phyloP scores from a whole-genome alignment of 2,888 invertebrate species.

The Metallyticus violacea region DNA sequence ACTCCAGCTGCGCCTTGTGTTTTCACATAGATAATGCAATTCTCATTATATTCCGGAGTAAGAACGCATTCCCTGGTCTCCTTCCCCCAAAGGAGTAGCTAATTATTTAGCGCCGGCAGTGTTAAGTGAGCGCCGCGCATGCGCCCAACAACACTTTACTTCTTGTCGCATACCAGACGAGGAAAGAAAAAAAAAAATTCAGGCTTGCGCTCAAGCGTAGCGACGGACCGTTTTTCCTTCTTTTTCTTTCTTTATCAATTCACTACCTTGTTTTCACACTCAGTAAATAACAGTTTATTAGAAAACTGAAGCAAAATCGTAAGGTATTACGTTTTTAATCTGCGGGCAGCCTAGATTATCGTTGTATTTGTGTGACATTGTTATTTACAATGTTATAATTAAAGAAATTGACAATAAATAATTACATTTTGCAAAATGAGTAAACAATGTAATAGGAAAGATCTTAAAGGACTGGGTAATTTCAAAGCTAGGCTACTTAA shows the following conservation, averaged over 20 bases:
- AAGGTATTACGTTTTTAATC: too few relatives aligned
- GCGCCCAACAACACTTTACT: background rate
- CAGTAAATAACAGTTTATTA: background rate
- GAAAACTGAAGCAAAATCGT: background rate
- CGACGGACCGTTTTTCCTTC: background rate
- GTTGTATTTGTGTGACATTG: too few relatives aligned
- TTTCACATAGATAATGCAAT: constrained; percentile 26
- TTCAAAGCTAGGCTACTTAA: too few relatives aligned
- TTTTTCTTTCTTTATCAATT: background rate
- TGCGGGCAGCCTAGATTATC: too few relatives aligned
- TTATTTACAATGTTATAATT: too few relatives aligned
- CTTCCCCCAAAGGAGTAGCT: constrained; percentile 8
- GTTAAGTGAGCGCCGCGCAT: background rate
- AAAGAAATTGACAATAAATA: too few relatives aligned
- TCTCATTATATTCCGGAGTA: constrained; percentile 19
- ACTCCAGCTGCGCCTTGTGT: background rate
- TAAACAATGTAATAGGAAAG: too few relatives aligned
- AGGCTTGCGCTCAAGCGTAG: too few relatives aligned
- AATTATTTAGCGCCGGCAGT: constrained; percentile 12
- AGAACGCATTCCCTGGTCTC: constrained; percentile 7
- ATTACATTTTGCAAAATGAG: too few relatives aligned
- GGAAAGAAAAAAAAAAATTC: too few relatives aligned
- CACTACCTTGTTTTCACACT: background rate
- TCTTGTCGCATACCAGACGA: too few relatives aligned
- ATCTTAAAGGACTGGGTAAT: too few relatives aligned